Evolutionary conservation across 2,888 invertebrate genomes (phyloP).

Genomic region (Ceraclea dissimilis): DNA sequence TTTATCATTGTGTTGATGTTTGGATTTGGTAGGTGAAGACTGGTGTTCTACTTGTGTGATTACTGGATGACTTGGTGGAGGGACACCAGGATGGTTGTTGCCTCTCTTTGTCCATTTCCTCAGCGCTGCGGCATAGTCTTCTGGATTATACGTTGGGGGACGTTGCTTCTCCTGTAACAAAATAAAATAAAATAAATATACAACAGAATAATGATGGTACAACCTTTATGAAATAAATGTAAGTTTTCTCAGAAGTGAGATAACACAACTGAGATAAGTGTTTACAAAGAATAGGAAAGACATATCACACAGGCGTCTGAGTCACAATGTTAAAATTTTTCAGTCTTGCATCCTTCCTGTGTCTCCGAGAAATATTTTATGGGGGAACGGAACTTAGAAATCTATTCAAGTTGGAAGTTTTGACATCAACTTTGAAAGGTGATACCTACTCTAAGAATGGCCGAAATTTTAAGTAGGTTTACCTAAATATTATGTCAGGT

Average conservation of each 20-base stretch:
- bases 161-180: conserved; percentile 66
- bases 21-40: conserved; percentile 32
- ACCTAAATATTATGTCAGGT: too few relatives aligned
- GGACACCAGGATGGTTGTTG: conserved; percentile 32
- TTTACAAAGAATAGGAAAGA: too few relatives aligned
- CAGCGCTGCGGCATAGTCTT: conserved; percentile 75
- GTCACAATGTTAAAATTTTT: too few relatives aligned
- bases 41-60: conserved; percentile 24
- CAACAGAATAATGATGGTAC: background rate
- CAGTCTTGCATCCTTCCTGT: too few relatives aligned
- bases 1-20: conserved; percentile 42
- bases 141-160: conserved; percentile 84
- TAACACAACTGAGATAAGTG: background rate
- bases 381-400: too few relatives aligned
- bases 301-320: too few relatives aligned
- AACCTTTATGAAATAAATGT: background rate
- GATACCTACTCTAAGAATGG: too few relatives aligned
- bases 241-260: background rate
- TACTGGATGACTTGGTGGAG: conserved; percentile 30
- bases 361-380: too few relatives aligned
- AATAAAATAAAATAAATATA: conserved; percentile 11
- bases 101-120: conserved; percentile 72
- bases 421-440: too few relatives aligned
- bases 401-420: too few relatives aligned
- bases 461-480: too few relatives aligned